A percentile compares a stretch with the other conserved stretches of the same genome.
These are phyloP conservation scores for Caracal caracal DNA, from an alignment of 2,113 vertebrate species.

Conservation along the genomic window DNA sequence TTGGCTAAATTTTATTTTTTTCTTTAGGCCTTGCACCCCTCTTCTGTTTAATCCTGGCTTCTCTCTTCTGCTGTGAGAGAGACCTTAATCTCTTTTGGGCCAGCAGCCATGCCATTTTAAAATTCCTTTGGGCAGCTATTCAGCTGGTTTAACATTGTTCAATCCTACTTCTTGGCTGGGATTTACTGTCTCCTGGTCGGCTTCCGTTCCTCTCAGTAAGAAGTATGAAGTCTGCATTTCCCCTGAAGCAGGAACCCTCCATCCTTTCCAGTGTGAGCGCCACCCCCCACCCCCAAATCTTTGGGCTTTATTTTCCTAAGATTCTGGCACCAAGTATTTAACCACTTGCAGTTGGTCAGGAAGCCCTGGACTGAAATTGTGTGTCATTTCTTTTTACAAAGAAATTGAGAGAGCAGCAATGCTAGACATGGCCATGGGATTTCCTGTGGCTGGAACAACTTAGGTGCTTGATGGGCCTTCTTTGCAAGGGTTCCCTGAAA, in stretches of 20 bases:
- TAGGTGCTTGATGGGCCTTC: neutral
- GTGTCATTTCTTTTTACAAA: slow-evolving; percentile 3
- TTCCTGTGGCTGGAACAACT: neutral
- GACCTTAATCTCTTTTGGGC: slow-evolving; percentile 60
- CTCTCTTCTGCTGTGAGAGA: neutral
- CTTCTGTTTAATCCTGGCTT: slow-evolving; percentile 51
- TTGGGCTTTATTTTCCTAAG: neutral
- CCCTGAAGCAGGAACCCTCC: neutral
- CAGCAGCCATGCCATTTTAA: slow-evolving; percentile 65
- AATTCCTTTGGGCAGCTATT: slow-evolving; percentile 61
- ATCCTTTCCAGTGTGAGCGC: neutral
- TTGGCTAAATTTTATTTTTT: slow-evolving; percentile 58
- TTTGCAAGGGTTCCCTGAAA: neutral
- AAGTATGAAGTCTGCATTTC: neutral
- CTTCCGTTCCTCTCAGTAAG: slow-evolving; percentile 4
- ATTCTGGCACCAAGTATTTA: slow-evolving; percentile 39
- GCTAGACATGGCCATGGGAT: neutral
- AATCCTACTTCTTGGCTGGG: neutral
- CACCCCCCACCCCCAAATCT: neutral
- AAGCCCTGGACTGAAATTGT: neutral
- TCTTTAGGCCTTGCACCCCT: slow-evolving; percentile 27
- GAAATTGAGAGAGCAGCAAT: neutral
- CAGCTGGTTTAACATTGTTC: slow-evolving; percentile 58
- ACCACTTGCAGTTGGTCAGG: slow-evolving; percentile 27
- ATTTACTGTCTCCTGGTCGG: slow-evolving; percentile 12